Conservation (phyloP, 2,797 vertebrate genomes). For the Oceanodroma leucorhoa region DNA sequence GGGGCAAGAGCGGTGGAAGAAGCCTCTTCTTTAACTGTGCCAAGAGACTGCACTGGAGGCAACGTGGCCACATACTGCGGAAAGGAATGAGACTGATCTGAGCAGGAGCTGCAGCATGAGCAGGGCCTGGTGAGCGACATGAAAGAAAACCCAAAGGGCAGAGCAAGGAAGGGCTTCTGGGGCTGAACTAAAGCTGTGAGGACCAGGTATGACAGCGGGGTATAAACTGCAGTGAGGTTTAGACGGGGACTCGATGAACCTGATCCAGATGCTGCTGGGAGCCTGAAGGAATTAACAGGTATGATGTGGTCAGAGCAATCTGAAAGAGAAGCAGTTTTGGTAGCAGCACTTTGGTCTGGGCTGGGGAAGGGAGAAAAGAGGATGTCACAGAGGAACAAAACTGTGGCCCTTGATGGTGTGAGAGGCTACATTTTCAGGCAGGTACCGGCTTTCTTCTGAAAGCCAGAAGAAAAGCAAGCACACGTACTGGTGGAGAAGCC, state of each 20-base stretch:
- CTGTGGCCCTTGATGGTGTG: neutral
- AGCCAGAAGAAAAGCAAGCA: neutral
- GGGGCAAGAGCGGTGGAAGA: neutral
- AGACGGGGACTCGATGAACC: neutral
- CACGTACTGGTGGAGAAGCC: neutral
- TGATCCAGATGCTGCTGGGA: neutral
- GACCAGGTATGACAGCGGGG: accelerated
- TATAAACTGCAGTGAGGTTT: neutral
- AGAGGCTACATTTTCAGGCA: neutral
- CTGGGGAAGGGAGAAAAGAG: neutral
- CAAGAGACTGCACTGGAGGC: neutral
- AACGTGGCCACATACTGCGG: accelerated
- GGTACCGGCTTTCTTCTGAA: neutral
- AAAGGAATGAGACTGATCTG: neutral
- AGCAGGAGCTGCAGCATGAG: neutral
- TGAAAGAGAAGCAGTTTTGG: neutral
- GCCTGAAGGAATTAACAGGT: neutral
- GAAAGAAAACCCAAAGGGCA: neutral
- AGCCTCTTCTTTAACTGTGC: neutral
- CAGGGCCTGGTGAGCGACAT: accelerated
- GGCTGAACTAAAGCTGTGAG: accelerated
- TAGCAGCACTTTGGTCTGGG: neutral
- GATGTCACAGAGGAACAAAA: neutral
- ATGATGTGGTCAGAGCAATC: neutral
- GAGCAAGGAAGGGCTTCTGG: neutral